A percentile compares a stretch with the other conserved stretches of the same genome.
Conservation (phyloP, 2,888 invertebrate genomes). For the Mythimna lalbum region DNA sequence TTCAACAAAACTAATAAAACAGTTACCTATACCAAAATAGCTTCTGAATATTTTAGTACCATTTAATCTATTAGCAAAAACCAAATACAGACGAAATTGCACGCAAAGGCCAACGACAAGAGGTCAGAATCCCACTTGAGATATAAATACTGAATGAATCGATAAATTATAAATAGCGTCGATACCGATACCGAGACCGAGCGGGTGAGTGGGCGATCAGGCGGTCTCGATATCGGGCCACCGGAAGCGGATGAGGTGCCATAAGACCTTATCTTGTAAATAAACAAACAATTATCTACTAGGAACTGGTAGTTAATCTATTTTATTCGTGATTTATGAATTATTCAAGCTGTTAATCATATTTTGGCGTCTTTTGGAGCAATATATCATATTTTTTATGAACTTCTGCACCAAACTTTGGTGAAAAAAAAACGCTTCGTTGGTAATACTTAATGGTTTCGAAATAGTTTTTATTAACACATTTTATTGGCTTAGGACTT, state of each 20-base stretch:
- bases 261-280: conserved; percentile 56
- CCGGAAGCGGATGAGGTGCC: conserved; percentile 68
- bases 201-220: conserved; percentile 36
- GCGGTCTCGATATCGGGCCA: conserved; percentile 50
- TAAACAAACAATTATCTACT: conserved; percentile 62
- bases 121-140: conserved; percentile 43
- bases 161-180: conserved; percentile 38
- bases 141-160: conserved; percentile 23
- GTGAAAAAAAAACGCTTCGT: no score
- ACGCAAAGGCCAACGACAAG: conserved; percentile 21
- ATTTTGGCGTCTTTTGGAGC: conserved; percentile 32
- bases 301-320: conserved; percentile 69
- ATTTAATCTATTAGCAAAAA: conserved; percentile 22
- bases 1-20: conserved; percentile 15
- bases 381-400: neutral
- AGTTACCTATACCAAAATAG: conserved; percentile 4
- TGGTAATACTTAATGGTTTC: neutral
- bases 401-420: neutral
- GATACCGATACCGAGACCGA: conserved; percentile 9
- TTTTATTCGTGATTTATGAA: conserved; percentile 65
- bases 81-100: conserved; percentile 35
- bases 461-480: neutral
- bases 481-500: neutral
- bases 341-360: conserved; percentile 63
- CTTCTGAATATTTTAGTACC: conserved; percentile 9